Evolutionary conservation across 2,888 invertebrate genomes (phyloP), one percentile per base, ranked within the genome.

Genomic region (Scaptomyza tumidula): DNA sequence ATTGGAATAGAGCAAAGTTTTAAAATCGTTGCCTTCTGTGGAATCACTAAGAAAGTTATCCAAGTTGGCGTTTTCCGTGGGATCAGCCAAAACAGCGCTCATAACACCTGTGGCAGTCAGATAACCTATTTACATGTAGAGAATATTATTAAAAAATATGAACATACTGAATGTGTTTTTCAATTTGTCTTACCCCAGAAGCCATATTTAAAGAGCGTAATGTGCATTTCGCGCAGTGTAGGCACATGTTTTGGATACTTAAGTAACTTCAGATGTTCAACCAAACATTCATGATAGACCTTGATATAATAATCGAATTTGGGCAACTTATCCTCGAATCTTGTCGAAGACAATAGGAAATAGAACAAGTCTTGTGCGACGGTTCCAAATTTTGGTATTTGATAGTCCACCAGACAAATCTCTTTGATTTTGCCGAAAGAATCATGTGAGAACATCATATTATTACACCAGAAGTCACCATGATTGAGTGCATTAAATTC

Each of bases 281-380:
- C 65, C 13, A 91, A 67, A 16, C 86, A 75, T 0, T 89, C 85
- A 48, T 91, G 82, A 60, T 91, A 91, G 27, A 75, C 81, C 44
- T 88, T 80, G 2, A 91, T 53, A 16, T 90, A 90, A 33, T 88
- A 83, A 53, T 91, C 92, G 49, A 92, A 92, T n/a, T 89, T 71
- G 2, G 66, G 45, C 4, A 91, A 6, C 60, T 91, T 91, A 5
- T 89, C 71, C n/a, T 91, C 89, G 16, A 88, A 65, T 6, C 56
- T 74, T 0, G 90, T 78, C 0, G 92, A 92, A 0, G 91, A 87
- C 6, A 92, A 14, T 6, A 91, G 44, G 4, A 92, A 86, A 41
- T 90, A 90, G 5, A 72, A 68, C 35, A 91, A 70, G 67, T 91
- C 91, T 7, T 88, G 75, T 0, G 88, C 86, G 0, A 90, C 89